phyloP scores from a whole-genome alignment of 2,888 invertebrate genomes.

The Loripinus fragilis region DNA sequence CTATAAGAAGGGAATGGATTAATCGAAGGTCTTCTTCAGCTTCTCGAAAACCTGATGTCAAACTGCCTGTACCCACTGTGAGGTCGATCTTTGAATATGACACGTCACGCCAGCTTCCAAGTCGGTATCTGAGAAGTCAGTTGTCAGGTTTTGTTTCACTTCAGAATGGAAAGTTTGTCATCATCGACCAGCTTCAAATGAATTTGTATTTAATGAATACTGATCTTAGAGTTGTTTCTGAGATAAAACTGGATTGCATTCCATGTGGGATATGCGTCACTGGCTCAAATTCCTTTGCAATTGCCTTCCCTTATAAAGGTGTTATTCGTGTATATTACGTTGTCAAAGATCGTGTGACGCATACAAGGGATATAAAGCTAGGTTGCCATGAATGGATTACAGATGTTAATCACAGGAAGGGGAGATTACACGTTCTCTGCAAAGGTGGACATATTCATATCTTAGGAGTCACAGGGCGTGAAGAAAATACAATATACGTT shows the following conservation, averaged over 20 bases:
- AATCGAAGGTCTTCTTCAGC: slow-evolving; percentile 39
- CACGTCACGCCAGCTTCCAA: slow-evolving; percentile 32
- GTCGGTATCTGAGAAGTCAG: slow-evolving; percentile 29
- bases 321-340: slow-evolving; percentile 31
- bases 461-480: slow-evolving; percentile 19
- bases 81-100: slow-evolving; percentile 25
- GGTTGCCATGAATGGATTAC: slow-evolving; percentile 51
- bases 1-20: slow-evolving; percentile 47
- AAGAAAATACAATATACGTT: slow-evolving; percentile 20
- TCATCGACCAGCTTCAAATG: slow-evolving; percentile 44
- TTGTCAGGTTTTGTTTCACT: slow-evolving; percentile 42
- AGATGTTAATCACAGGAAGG: slow-evolving; percentile 34
- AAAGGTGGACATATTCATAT: slow-evolving; percentile 52
- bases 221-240: background rate
- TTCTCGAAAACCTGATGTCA: background rate
- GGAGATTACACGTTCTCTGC: slow-evolving; percentile 41
- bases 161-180: slow-evolving; percentile 32
- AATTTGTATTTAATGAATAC: slow-evolving; percentile 28
- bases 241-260: background rate
- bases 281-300: slow-evolving; percentile 25
- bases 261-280: slow-evolving; percentile 30
- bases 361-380: slow-evolving; percentile 28
- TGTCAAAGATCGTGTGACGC: slow-evolving; percentile 22
- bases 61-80: background rate
- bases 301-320: slow-evolving; percentile 48